A percentile compares a stretch with the other conserved stretches of the same genome.
phyloP scores from a whole-genome alignment of 2,888 invertebrate genomes.

The Clivina fossor region DNA sequence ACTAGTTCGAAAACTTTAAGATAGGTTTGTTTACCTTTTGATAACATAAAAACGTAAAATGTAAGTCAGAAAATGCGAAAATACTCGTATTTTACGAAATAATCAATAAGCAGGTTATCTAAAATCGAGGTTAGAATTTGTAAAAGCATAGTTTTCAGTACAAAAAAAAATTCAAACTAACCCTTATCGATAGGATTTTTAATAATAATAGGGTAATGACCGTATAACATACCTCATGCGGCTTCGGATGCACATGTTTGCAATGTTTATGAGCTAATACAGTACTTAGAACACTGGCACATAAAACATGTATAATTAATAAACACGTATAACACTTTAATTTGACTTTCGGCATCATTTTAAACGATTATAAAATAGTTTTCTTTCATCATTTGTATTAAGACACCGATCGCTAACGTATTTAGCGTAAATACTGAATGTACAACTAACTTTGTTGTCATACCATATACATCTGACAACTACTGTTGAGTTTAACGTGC shows the following conservation, averaged over 20 bases:
- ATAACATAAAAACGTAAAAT: no score
- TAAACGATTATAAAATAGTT: slow-evolving; percentile 3
- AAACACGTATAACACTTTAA: slow-evolving; percentile 24
- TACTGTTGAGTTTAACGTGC: no score
- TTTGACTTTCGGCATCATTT: slow-evolving; percentile 27
- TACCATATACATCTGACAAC: slow-evolving; percentile 16
- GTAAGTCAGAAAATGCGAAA: no score
- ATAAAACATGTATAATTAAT: slow-evolving; percentile 17
- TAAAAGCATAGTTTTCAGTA: slow-evolving; percentile 14
- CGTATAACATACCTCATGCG: slow-evolving; percentile 39
- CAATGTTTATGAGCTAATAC: slow-evolving; percentile 38
- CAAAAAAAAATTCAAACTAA: slow-evolving; percentile 12
- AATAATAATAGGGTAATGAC: slow-evolving; percentile 23
- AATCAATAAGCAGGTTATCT: slow-evolving; percentile 16
- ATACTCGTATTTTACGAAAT: slow-evolving; percentile 10
- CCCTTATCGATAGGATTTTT: slow-evolving; percentile 10
- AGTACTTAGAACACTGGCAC: slow-evolving; percentile 23
- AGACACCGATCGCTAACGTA: slow-evolving; percentile 4
- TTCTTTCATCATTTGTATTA: slow-evolving; percentile 10
- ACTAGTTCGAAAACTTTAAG: no score
- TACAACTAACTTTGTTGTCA: slow-evolving; percentile 17
- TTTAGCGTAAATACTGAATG: neutral
- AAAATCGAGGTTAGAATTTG: slow-evolving; percentile 23
- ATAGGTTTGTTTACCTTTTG: no score
- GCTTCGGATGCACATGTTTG: slow-evolving; percentile 42